Evolutionary conservation across 2,888 invertebrate species (phyloP).

Genomic region (Calliopum simillimum): DNA sequence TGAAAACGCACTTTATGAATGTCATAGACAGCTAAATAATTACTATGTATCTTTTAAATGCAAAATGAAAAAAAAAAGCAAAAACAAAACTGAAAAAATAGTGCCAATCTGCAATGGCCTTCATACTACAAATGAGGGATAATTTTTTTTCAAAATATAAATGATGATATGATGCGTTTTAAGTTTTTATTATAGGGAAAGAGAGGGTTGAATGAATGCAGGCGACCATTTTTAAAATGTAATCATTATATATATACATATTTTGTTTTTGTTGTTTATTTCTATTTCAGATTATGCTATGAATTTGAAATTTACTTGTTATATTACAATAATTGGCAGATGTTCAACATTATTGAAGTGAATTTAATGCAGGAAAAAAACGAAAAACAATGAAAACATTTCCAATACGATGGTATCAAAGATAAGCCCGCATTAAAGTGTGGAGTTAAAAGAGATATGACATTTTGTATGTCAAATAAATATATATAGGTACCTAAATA

Average conservation of each 20-base stretch:
- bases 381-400: not conserved
- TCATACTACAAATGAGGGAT: not conserved
- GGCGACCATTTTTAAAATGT: conserved; percentile 1
- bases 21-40: not conserved
- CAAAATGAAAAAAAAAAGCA: too few relatives aligned
- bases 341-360: conserved; percentile 1
- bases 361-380: not conserved
- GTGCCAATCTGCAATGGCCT: not conserved
- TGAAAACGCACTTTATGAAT: conserved; percentile 24
- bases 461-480: too few relatives aligned
- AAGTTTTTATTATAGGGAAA: not conserved
- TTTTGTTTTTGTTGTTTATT: not conserved
- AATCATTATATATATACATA: not conserved
- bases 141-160: not conserved
- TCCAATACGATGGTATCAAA: not conserved
- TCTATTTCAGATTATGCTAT: too few relatives aligned
- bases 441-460: not conserved
- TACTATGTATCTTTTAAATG: too few relatives aligned
- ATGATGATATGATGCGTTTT: conserved; percentile 1
- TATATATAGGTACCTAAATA: too few relatives aligned
- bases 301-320: not conserved
- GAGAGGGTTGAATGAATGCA: conserved; percentile 2
- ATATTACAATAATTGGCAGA: conserved; percentile 1
- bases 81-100: not conserved
- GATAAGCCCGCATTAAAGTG: not conserved